Evolutionary conservation across 2,888 invertebrate species (phyloP).

Genomic region (Eristalis intricaria): DNA sequence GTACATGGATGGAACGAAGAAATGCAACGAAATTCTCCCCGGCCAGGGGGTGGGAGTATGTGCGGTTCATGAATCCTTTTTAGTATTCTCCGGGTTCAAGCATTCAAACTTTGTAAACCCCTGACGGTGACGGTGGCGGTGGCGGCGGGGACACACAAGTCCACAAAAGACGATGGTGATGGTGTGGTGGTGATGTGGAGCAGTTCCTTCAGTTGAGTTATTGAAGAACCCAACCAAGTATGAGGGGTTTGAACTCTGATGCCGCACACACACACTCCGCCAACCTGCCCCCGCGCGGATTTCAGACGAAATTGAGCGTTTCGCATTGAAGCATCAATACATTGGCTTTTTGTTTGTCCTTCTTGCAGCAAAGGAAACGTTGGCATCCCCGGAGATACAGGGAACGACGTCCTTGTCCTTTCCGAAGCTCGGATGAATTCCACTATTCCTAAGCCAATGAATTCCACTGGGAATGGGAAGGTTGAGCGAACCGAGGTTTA

Average conservation of each 20-base stretch:
- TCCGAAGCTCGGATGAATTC: no score
- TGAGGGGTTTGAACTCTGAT: conserved; percentile 65
- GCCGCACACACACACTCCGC: conserved; percentile 1
- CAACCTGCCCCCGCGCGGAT: conserved; percentile 1
- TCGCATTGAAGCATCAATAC: conserved; percentile 7
- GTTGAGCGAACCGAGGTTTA: background rate
- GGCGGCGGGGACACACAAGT: conserved; percentile 1
- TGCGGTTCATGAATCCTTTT: conserved; percentile 57
- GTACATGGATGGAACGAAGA: conserved; percentile 63
- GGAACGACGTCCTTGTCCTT: background rate
- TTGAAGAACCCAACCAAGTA: conserved; percentile 51
- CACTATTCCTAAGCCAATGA: background rate
- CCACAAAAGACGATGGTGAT: conserved; percentile 19
- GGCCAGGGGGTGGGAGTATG: background rate
- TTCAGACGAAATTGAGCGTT: conserved; percentile 62
- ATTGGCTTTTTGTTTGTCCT: conserved; percentile 6
- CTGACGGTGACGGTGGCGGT: conserved; percentile 15
- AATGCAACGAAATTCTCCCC: conserved; percentile 39
- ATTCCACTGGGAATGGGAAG: background rate
- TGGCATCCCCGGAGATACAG: background rate
- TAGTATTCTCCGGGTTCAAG: conserved; percentile 58
- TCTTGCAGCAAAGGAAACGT: conserved; percentile 10
- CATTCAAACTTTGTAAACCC: conserved; percentile 38
- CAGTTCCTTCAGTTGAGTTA: conserved; percentile 34
- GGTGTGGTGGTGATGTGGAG: conserved; percentile 15